These are phyloP conservation scores for Peromyscus melanophrys DNA, from an alignment of 2,797 vertebrate genomes.

Conservation along the genomic window DNA sequence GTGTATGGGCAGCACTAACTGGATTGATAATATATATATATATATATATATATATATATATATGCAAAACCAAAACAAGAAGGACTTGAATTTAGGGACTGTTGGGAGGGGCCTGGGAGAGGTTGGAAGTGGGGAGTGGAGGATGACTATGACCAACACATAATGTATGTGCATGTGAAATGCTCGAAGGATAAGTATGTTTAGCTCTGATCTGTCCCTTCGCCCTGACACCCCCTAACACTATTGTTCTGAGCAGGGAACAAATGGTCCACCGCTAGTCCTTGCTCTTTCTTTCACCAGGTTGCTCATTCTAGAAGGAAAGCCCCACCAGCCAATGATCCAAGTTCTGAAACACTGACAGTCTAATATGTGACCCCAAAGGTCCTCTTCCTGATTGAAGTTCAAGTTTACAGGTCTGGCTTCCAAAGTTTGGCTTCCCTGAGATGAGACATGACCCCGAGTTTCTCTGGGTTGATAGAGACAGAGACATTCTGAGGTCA, in stretches of 20 bases:
- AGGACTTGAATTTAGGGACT: background rate
- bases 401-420: background rate
- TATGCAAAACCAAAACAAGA: background rate
- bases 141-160: background rate
- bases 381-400: background rate
- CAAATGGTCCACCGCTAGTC: background rate
- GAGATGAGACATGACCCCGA: background rate
- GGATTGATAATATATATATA: background rate
- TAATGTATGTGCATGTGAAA: background rate
- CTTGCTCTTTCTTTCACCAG: background rate
- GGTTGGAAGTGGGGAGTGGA: background rate
- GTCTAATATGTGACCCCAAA: background rate
- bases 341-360: constrained; percentile 37
- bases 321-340: background rate
- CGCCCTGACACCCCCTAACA: constrained; percentile 1
- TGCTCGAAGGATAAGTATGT: background rate
- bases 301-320: background rate
- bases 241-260: background rate
- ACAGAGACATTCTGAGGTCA: constrained; percentile 3
- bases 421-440: constrained; percentile 14
- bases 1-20: background rate
- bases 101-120: background rate
- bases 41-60: background rate
- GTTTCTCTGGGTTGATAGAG: constrained; percentile 26
- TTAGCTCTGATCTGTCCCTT: background rate